Base-by-base conservation (phyloP, 2,113 vertebrate genomes). In the Sphyrna mokarran region DNA sequence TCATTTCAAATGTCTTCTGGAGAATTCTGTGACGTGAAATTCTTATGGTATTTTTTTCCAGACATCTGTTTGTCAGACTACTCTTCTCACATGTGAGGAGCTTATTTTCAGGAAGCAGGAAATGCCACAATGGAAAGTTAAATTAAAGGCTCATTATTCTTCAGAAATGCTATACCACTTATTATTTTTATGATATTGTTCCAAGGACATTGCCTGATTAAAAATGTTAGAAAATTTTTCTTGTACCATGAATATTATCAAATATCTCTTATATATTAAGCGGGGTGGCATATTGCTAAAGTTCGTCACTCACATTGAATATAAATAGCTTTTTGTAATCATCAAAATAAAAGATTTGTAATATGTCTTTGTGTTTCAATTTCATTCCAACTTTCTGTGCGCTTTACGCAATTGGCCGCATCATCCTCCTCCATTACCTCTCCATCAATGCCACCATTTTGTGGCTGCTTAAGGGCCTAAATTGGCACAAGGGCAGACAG, bases 61-160 rank as follows among this genome's bases (percentile, higher is more conserved):
- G 18, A 87, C 85, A 87, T 54, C 85, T 87, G 85, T 26, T 87
- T 22, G 43, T 87, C 43, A 87, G 85, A 54, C 20, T 83, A 14
- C 80, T 20, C 6, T 37, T 54, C 48, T 87, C 29, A 87, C 85
- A 54, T 54, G 85, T 26, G 29, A 87, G 43, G 85, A 87, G 3
- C 48, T 54, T 48, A 8, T 23, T 87, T 54, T 10, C 85, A 87
- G 85, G 85, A 87, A 87, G 54, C 85, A 87, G 85, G 43, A 87
- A 87, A 87, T 87, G 23, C 85, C 85, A 54, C 43, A 54, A 87
- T 23, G 11, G 43, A 87, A 54, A 87, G 43, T 83, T 20, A 87
- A 87, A 43, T 87, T 87, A 54, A 54, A 87, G 85, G 43, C 85
- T 87, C 85, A 87, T 87, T 87, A 87, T 54, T 87, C 43, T 87